phyloP scores from a whole-genome alignment of 2,113 vertebrate species.

The Alethe diademata region DNA sequence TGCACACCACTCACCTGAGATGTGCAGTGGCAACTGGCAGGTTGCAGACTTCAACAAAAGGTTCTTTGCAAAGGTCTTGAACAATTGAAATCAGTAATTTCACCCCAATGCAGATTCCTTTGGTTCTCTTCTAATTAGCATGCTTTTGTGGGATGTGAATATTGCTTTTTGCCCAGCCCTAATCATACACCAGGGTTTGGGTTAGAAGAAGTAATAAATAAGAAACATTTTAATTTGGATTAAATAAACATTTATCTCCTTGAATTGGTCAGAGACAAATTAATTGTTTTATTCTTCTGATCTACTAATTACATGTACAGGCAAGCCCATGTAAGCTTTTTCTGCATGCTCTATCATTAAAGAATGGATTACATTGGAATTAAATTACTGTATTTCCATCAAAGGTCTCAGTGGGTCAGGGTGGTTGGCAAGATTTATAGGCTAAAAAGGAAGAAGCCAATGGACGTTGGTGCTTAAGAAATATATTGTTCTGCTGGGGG shows the following conservation, averaged over 20 bases:
- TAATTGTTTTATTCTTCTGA: conserved; percentile 22
- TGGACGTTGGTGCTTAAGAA: background rate
- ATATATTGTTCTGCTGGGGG: background rate
- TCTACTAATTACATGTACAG: conserved; percentile 38
- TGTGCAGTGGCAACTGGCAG: background rate
- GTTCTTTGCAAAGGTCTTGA: background rate
- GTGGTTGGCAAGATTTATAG: conserved; percentile 24
- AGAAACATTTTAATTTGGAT: conserved; percentile 20
- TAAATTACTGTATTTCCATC: conserved; percentile 20
- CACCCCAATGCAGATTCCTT: background rate
- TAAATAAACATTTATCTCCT: conserved; percentile 34
- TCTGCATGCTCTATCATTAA: conserved; percentile 4
- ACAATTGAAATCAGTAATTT: background rate
- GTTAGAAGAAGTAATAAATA: background rate
- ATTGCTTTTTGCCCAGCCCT: background rate
- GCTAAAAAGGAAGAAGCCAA: conserved; percentile 20
- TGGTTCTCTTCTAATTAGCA: background rate
- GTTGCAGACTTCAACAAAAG: background rate
- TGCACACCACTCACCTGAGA: background rate
- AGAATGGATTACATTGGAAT: conserved; percentile 8
- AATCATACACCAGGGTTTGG: background rate
- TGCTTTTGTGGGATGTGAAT: background rate
- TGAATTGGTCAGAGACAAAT: conserved; percentile 19
- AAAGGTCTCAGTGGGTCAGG: conserved; percentile 24
- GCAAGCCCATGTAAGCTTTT: background rate